phyloP scores from a whole-genome alignment of 2,797 vertebrate species.

The Uromys caudimaculatus region DNA sequence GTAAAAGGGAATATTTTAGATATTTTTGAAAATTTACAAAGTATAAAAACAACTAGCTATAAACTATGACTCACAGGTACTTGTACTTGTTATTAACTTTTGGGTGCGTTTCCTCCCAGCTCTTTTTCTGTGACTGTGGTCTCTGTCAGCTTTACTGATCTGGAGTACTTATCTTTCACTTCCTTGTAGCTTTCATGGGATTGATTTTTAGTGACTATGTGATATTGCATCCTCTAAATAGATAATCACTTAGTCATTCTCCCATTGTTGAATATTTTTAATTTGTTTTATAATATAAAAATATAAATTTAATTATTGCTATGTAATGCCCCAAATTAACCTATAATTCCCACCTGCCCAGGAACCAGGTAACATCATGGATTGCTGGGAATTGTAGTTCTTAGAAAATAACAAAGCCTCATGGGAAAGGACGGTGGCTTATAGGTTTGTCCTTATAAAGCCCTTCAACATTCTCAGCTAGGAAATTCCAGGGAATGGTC shows the following conservation, averaged over 20 bases:
- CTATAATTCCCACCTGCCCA: background rate
- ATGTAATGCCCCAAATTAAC: background rate
- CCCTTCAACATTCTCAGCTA: background rate
- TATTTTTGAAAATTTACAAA: background rate
- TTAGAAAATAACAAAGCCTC: background rate
- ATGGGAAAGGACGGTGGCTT: background rate
- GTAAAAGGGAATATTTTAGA: slow-evolving; percentile 1
- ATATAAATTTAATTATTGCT: background rate
- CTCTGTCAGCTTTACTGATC: slow-evolving; percentile 26
- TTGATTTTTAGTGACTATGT: slow-evolving; percentile 35
- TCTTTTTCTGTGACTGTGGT: background rate
- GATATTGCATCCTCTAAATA: background rate
- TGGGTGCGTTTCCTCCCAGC: slow-evolving; percentile 17
- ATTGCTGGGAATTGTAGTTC: background rate
- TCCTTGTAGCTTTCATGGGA: background rate
- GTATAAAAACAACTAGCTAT: slow-evolving; percentile 12
- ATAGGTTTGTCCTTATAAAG: background rate
- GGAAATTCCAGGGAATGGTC: background rate
- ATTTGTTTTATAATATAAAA: background rate
- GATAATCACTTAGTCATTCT: background rate
- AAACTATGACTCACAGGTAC: background rate
- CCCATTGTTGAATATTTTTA: slow-evolving; percentile 22
- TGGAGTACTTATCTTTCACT: background rate
- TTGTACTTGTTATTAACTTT: slow-evolving; percentile 16
- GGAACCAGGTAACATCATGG: background rate